Evolutionary conservation across 2,113 vertebrate genomes (phyloP).

Genomic region (Stigmatopora argus): DNA sequence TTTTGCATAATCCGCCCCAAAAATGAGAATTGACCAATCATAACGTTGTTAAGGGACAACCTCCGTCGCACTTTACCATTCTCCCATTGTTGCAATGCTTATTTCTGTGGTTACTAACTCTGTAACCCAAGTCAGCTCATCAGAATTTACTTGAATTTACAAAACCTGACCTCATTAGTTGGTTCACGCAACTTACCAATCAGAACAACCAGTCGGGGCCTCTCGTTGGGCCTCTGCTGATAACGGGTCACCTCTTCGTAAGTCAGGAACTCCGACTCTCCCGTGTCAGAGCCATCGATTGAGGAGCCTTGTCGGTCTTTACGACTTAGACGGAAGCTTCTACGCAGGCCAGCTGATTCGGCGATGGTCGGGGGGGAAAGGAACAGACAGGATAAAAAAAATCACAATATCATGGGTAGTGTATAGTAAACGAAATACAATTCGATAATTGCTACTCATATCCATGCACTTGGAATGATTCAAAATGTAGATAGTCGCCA

Average conservation of each 20-base stretch:
- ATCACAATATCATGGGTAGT: neutral
- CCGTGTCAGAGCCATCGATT: conserved; percentile 63
- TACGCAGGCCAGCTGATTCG: conserved; percentile 80
- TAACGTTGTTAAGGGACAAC: too few species aligned
- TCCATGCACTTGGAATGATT: neutral
- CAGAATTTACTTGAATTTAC: neutral
- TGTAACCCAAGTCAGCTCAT: neutral
- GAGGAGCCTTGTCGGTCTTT: conserved; percentile 75
- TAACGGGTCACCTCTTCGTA: conserved; percentile 92
- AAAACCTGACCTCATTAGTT: neutral
- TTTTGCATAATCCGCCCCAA: too few species aligned
- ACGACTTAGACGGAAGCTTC: conserved; percentile 88
- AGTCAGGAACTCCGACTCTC: conserved; percentile 74
- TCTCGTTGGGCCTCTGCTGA: conserved; percentile 80
- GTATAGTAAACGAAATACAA: neutral
- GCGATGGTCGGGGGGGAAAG: neutral
- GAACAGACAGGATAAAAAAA: neutral
- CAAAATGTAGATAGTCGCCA: too few species aligned
- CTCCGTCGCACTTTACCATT: too few species aligned
- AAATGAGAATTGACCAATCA: too few species aligned
- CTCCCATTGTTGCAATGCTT: too few species aligned
- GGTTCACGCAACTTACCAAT: conserved; percentile 74
- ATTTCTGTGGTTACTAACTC: neutral
- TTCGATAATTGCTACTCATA: neutral
- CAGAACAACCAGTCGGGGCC: conserved; percentile 85